Evolutionary conservation across 2,797 vertebrate genomes (phyloP), one percentile per base, ranked within the genome.

Genomic region (Myotis pilosus): DNA sequence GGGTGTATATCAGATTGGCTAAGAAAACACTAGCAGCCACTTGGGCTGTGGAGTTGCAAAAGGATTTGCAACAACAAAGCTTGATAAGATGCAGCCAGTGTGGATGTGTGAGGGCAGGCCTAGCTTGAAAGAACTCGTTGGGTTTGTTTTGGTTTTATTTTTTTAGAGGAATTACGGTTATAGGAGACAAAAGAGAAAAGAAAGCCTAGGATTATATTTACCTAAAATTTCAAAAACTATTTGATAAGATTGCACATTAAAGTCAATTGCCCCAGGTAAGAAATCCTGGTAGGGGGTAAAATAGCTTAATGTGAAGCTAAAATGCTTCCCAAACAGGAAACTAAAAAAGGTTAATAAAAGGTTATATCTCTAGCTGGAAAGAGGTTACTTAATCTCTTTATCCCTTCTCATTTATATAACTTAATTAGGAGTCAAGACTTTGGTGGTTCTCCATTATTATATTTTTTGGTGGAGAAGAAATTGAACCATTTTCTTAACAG

Each of bases 71-170:
- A 93, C 51, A 94, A 80, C 53, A 93, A 92, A 97, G 95, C 72
- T 97, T 96, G 94, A 91, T 98, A 97, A 97, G 92, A 96, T 62
- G 47, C 8, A 92, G 47, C 44, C 94, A 94, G 83, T 82, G 93
- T 96, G 64, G 79, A 96, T 96, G 74, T 97, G 68, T 87, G 81
- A 96, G 92, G 79, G 79, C 91, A 89, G 87, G 82, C 92, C 74
- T 91, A 66, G 23, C 85, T 97, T 96, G 95, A 96, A 96, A 97
- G 94, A 98, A 98, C 94, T 95, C 41, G 28, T 51, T 95, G 85
- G 76, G 68, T 38, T 97, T 91, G 51, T 76, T 95, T 95, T 68
- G 25, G 8, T 62, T 83, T 80, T 49, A 2, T 60, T 89, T 88
- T 96, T 96, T 94, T 19, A 85, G 85, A 97, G 75, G 60, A 96